Evolutionary conservation across 2,113 vertebrate species (phyloP).

Genomic region (Chascanopsetta lugubris): DNA sequence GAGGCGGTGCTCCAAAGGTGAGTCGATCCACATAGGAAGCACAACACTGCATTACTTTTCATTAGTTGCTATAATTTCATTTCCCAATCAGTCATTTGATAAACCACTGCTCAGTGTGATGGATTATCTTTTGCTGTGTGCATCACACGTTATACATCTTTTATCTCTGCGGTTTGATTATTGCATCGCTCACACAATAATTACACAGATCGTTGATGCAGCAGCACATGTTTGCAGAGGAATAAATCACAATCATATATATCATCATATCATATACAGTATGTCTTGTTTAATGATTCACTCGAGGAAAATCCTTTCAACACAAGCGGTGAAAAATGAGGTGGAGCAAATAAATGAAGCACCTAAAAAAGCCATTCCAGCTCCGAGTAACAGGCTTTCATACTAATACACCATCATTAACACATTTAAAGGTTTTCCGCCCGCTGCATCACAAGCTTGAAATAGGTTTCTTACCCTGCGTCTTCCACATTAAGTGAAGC

Average conservation of each 20-base stretch:
- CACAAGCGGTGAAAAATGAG: conserved; percentile 14
- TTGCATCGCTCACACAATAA: neutral
- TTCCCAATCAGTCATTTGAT: neutral
- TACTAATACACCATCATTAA: conserved; percentile 40
- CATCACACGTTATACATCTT: neutral
- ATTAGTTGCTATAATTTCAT: neutral
- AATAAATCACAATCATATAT: neutral
- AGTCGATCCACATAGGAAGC: too few relatives aligned
- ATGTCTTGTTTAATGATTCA: neutral
- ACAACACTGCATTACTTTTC: too few relatives aligned
- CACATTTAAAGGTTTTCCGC: conserved; percentile 27
- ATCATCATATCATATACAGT: neutral
- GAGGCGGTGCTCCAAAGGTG: too few relatives aligned
- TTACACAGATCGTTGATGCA: conserved; percentile 12
- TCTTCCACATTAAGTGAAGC: conserved; percentile 7
- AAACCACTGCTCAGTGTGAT: neutral
- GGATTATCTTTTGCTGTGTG: neutral
- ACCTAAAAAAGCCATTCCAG: conserved; percentile 11
- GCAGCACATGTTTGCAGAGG: neutral
- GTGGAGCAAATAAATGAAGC: conserved; percentile 30
- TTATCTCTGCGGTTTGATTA: neutral
- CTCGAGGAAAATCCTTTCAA: conserved; percentile 25
- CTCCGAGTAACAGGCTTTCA: conserved; percentile 13
- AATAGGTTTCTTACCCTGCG: conserved; percentile 14
- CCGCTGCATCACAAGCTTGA: conserved; percentile 22